These are phyloP conservation scores for Merodon equestris DNA, from an alignment of 2,888 invertebrate genomes.

Conservation along the genomic window DNA sequence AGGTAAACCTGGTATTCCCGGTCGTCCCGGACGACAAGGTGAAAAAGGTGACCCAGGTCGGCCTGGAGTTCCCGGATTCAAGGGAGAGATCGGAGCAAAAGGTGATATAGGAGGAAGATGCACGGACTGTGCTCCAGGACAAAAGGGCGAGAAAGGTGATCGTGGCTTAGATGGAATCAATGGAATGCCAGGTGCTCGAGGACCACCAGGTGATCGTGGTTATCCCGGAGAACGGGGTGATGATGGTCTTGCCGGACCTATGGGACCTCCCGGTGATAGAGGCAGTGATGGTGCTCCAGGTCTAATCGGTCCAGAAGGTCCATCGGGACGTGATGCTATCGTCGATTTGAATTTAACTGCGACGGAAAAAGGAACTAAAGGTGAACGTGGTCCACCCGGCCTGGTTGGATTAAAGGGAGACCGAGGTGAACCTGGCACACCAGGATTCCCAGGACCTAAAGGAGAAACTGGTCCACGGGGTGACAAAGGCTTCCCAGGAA, in stretches of 20 bases:
- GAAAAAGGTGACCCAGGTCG: constrained; percentile 84
- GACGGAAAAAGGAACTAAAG: constrained; percentile 83
- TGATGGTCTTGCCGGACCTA: constrained; percentile 84
- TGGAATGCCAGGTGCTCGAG: constrained; percentile 86
- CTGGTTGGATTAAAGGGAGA: constrained; percentile 84
- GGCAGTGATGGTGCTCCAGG: constrained; percentile 81
- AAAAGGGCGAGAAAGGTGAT: constrained; percentile 88
- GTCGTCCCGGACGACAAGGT: constrained; percentile 84
- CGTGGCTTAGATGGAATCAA: constrained; percentile 84
- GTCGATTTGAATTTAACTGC: constrained; percentile 80
- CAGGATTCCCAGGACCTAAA: constrained; percentile 85
- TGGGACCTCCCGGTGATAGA: constrained; percentile 74
- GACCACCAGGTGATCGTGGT: constrained; percentile 86
- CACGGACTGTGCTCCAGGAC: constrained; percentile 87
- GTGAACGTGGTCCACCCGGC: constrained; percentile 84
- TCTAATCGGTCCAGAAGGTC: constrained; percentile 83
- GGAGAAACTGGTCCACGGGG: constrained; percentile 86
- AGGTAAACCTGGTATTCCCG: constrained; percentile 88
- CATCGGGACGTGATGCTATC: constrained; percentile 82
- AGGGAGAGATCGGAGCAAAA: constrained; percentile 84
- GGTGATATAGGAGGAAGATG: constrained; percentile 91
- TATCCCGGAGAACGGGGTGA: constrained; percentile 84
- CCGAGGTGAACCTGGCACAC: constrained; percentile 84
- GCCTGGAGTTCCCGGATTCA: constrained; percentile 83
- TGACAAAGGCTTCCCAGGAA: constrained; percentile 84